Evolutionary conservation across 2,888 invertebrate genomes (phyloP), one percentile per base, ranked within the genome.

Genomic region (Trichogramma evanescens): DNA sequence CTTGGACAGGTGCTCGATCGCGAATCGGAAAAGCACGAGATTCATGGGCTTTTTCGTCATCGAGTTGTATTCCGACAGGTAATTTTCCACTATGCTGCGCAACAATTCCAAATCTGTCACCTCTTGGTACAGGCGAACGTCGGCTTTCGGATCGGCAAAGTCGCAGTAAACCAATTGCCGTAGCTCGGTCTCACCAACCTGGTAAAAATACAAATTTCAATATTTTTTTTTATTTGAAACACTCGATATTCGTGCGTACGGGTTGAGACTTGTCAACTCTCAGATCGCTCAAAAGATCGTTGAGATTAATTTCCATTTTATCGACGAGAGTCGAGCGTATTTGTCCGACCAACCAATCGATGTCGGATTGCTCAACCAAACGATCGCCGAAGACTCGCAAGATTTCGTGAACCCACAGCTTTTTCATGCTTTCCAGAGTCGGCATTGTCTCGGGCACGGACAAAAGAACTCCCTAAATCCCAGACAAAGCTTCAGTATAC

Each of bases 41-140:
- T 94, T 91, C 96, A 96, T 96, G 0, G 95, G 95, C 73, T 95
- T 95, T 78, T 94, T 96, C 7, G 92, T 90, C 91, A 96, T 93
- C 67, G 93, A 91, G 76, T 96, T 96, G 74, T 88, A 95, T 74
- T 96, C 96, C 0, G 87, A 87, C 9, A 96, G 81, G 79, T 91
- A 95, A 0, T 88, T 88, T 69, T 96, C 95, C 0, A 94, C 93
- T 5, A 94, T 91, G 0, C 84, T 80, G 61, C 89, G 86, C 59
- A 97, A 79, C 66, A 87, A 85, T 49, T 91, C 91, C 73, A 95
- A 81, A 74, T 95, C 92, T 1, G 82, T 78, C 0, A 95, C 93
- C 81, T 96, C 95, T 72, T 91, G 85, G 72, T 97, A 97, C 71
- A 91, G 86, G 43, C 93, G 85, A 8, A 86, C 85, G 71, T 95